Base-by-base conservation (phyloP, 2,797 vertebrate genomes). In the Scleropages formosus region DNA sequence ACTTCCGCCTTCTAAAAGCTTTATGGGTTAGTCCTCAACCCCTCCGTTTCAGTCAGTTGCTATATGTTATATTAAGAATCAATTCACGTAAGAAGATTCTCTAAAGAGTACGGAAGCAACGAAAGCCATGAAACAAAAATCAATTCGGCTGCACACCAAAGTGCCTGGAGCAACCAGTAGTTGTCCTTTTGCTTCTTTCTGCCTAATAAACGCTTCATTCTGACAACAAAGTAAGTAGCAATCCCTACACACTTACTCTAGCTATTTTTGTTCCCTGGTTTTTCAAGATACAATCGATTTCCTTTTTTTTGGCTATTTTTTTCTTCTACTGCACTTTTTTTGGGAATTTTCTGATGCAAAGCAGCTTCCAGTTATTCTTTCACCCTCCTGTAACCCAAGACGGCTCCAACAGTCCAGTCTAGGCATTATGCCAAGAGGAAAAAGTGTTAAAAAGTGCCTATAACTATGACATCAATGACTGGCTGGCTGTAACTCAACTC, bases 241-340 rank as follows among this genome's bases (percentile, higher is more conserved):
- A 84, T 86, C 87, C 87, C 86, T 82, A 86, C 86, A 87, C 86
- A 80, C 82, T 91, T 87, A 85, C 86, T 87, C 90, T 85, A 85
- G 85, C 89, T 91, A 84, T 88, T 89, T 92, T 86, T 89, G 87
- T 89, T 91, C 86, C 31, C 89, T 90, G 86, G 56, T 72, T 88
- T 91, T 92, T 90, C 87, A 90, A 91, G 89, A 92, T 89, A 89
- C 83, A 88, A 92, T 92, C 90, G 90, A 91, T 91, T 92, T 88
- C 81, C 87, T 87, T 84, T 84, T 84, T 84, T 83, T 56, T 49
- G 76, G 66, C 49, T 79, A 80, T 79, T 61, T 73, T 73, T 31
- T 61, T 62, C 39, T 9, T 2, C 18, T 61, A 47, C 12, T 56
- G 31, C 31, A 61, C 70, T 62, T 27, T 73, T 73, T 62, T 59